Conservation (phyloP, 2,797 vertebrate genomes). For the Scolopax rusticola region DNA sequence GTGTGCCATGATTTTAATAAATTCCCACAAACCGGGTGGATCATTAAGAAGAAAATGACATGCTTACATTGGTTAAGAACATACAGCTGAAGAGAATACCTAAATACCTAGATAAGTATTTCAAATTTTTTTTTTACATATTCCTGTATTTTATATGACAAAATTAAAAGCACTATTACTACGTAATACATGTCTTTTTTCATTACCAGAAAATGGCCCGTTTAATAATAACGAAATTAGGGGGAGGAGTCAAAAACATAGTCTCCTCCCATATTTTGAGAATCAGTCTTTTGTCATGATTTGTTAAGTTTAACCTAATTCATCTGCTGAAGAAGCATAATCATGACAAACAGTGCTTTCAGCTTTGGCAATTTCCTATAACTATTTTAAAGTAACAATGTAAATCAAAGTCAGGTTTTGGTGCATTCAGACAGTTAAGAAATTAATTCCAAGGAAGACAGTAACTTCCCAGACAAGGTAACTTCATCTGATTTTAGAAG, state of each 20-base stretch:
- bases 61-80: fast-evolving
- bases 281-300: not conserved
- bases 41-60: not conserved
- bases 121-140: not conserved
- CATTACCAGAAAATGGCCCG: not conserved
- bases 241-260: not conserved
- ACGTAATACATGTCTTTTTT: not conserved
- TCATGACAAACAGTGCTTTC: not conserved
- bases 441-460: not conserved
- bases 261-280: not conserved
- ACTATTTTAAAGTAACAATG: not conserved
- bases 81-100: not conserved
- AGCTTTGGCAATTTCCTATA: not conserved
- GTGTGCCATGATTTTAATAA: not conserved
- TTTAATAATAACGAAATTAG: not conserved
- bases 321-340: not conserved
- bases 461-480: not conserved
- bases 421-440: not conserved
- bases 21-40: not conserved
- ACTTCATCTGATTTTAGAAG: not conserved
- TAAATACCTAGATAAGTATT: fast-evolving
- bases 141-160: not conserved
- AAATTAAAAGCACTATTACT: not conserved
- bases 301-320: not conserved
- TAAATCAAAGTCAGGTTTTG: not conserved